Conservation (phyloP, 2,113 vertebrate species). For the Nycticebus coucang region DNA sequence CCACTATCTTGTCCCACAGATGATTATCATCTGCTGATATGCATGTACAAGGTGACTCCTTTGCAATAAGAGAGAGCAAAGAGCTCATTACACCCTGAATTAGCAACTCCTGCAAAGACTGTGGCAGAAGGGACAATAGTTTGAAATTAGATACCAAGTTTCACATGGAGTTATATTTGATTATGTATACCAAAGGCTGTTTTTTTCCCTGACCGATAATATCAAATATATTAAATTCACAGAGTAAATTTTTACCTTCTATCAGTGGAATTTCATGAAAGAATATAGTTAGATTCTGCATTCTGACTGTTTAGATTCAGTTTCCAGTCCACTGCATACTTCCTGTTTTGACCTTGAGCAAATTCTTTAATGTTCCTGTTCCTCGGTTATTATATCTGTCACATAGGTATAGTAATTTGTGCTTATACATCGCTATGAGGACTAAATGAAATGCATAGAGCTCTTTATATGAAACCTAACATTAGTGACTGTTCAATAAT, state of each 20-base stretch:
- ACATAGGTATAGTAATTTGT: neutral
- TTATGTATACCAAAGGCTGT: neutral
- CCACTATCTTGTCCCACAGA: neutral
- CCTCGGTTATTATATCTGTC: neutral
- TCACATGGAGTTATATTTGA: neutral
- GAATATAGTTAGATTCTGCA: neutral
- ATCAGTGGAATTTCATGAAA: neutral
- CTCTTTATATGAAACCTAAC: neutral
- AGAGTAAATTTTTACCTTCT: neutral
- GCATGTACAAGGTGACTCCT: neutral
- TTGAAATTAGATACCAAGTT: neutral
- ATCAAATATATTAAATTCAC: neutral
- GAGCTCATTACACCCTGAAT: neutral
- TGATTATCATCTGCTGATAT: neutral
- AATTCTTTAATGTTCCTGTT: neutral
- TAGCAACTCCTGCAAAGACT: neutral
- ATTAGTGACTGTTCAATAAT: neutral
- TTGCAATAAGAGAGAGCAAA: neutral
- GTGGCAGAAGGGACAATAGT: neutral
- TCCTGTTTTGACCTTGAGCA: neutral
- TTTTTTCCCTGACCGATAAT: neutral
- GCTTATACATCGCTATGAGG: neutral
- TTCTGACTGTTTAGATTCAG: neutral
- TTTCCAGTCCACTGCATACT: neutral
- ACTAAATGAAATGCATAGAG: neutral